phyloP scores from a whole-genome alignment of 1,140 invertebrate genomes.

The Steinernema khuongi region DNA sequence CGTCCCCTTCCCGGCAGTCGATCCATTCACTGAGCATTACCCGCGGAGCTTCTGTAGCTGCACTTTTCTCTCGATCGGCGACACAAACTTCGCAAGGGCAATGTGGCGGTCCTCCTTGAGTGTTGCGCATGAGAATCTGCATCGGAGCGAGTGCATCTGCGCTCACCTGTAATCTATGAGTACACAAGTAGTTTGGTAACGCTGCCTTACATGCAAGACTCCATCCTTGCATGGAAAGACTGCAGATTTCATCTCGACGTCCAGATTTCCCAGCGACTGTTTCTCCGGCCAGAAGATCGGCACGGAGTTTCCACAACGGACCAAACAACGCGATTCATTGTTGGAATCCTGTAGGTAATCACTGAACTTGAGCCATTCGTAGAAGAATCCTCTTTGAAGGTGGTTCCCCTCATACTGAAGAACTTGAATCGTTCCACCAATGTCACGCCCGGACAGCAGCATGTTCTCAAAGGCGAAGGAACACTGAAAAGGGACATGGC shows the following conservation, averaged over 20 bases:
- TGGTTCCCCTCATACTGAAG: slow-evolving; percentile 15
- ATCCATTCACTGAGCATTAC: slow-evolving; percentile 26
- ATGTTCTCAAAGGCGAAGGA: slow-evolving; percentile 20
- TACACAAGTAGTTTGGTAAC: background rate
- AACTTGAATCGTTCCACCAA: slow-evolving; percentile 20
- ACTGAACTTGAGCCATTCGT: slow-evolving; percentile 19
- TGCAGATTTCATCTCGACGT: slow-evolving; percentile 1
- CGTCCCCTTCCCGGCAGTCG: slow-evolving; percentile 8
- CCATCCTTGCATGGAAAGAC: background rate
- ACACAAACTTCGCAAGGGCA: slow-evolving; percentile 23
- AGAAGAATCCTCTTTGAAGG: slow-evolving; percentile 21
- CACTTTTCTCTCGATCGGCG: slow-evolving; percentile 10
- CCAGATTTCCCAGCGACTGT: slow-evolving; percentile 1
- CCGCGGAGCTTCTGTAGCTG: slow-evolving; percentile 11
- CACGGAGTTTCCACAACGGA: slow-evolving; percentile 12
- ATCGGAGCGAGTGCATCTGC: background rate
- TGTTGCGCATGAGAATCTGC: slow-evolving; percentile 23
- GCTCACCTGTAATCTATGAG: background rate
- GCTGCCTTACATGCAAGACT: background rate
- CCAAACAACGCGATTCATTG: background rate
- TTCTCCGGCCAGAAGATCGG: background rate
- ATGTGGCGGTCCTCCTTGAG: slow-evolving; percentile 17
- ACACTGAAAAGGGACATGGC: background rate
- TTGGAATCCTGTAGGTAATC: background rate
- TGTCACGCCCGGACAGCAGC: background rate